These are phyloP conservation scores for Vultur gryphus DNA, from an alignment of 2,797 vertebrate genomes.

Conservation along the genomic window DNA sequence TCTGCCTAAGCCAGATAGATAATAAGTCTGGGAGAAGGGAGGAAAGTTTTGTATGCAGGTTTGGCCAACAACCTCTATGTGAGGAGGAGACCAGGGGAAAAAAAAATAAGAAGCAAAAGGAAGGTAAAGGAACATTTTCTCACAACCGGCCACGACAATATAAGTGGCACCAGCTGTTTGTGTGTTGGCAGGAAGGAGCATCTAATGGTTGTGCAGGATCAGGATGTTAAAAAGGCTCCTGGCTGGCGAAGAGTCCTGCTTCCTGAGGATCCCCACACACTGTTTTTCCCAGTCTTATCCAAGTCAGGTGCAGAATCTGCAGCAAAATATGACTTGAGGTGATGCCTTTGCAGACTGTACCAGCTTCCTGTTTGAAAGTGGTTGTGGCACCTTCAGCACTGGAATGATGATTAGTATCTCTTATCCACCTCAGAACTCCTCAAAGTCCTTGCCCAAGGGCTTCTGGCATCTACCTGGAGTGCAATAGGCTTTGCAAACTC, in stretches of 20 bases:
- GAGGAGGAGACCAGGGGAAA: neutral
- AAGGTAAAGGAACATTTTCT: conserved; percentile 17
- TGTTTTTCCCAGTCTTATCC: neutral
- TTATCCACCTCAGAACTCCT: neutral
- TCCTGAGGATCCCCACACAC: neutral
- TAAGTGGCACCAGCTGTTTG: neutral
- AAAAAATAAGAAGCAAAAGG: neutral
- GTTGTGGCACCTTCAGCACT: neutral
- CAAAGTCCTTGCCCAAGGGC: neutral
- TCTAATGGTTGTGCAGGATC: neutral
- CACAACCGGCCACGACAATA: neutral
- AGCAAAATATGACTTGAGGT: neutral
- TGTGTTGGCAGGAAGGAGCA: neutral
- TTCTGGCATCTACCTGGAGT: neutral
- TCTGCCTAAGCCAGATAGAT: conserved; percentile 28
- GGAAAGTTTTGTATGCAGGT: neutral
- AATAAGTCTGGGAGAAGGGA: neutral
- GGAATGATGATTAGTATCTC: neutral
- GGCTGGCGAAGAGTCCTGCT: neutral
- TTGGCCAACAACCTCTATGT: neutral
- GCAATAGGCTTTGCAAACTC: neutral
- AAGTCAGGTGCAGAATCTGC: neutral
- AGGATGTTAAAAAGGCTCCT: neutral
- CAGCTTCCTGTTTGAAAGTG: neutral
- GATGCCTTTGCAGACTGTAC: neutral